Base-by-base conservation (phyloP, 2,113 vertebrate species). In the Scopus umbretta region DNA sequence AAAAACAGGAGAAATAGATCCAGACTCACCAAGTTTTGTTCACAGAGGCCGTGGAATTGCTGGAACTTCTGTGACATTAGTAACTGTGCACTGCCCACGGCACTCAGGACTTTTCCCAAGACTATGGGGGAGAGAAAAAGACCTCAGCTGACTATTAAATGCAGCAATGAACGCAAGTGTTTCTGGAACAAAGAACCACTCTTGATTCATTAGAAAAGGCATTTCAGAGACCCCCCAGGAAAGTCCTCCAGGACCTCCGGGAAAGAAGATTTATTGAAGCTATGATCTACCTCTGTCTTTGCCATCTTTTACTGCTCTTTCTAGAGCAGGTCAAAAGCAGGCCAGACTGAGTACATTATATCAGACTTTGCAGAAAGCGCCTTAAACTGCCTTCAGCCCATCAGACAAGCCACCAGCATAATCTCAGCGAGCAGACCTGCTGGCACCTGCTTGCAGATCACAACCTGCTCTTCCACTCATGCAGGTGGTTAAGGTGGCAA, bases 1-100 rank as follows among this genome's bases (percentile, higher is more conserved):
- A 74, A 83, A 14, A 1, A 42, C n/a, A 63, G 13, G 36, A 49
- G 43, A 61, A 50, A 42, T 2, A 63, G 45, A 86, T 58, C 12
- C 53, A 80, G 61, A 99, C 99, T 98, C 95, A 99, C 99, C 99
- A 99, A 96, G 98, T 99, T 99, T 97, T 99, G 99, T 80, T 99
- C 99, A 98, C 99, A 99, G 97, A 99, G 98, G 89, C 99, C 99
- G 9, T 98, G 99, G 97, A 99, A 99, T 97, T 99, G 99, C 98
- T 99, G 99, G 98, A 99, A 99, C 98, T 99, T 99, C 97, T 98
- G 98, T 61, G 98, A 98, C 98, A 98, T 98, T 86, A 99, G 93
- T 94, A 99, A 94, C 96, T 98, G 98, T 76, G 98, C 98, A 62
- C 98, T 99, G 96, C 98, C 98, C 94, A 99, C 98, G 47, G 99